Base-by-base conservation (phyloP, 2,113 vertebrate species). In the Pelecanoides urinatrix region DNA sequence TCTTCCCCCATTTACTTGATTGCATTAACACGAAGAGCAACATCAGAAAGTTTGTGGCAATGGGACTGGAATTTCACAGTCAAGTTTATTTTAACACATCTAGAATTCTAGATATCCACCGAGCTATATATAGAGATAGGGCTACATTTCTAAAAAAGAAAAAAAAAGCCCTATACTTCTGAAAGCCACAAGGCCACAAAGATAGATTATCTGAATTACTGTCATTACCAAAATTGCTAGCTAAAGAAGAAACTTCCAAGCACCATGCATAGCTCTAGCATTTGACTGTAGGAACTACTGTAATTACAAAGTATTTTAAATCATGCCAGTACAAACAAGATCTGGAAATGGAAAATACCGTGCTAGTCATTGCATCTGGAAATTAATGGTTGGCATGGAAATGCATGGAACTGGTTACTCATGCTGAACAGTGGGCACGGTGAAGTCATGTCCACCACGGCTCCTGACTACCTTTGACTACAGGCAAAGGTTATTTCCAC, bases 171-270 rank as follows among this genome's bases (percentile, higher is more conserved):
- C 92, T 96, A 67, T 98, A 94, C 77, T 98, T 98, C 95, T 87
- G 79, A 95, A 98, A 98, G 92, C 97, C 97, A 92, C 96, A 95
- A 96, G 90, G 96, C 96, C 97, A 97, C 45, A 73, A 97, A 96
- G 98, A 98, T 94, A 97, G 97, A 96, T 70, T 74, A 92, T 66
- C 44, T 90, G 95, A 98, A 98, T 97, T 97, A 98, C 97, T 98
- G 90, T 98, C 98, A 98, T 98, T 98, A 98, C 94, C 18, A 14
- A 98, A 98, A 98, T 98, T 98, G 97, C 97, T 88, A 94, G 95
- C 95, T 97, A 61, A 70, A 76, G 84, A 55, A 63, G 88, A 96
- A 96, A 96, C 91, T 89, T 84, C 96, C 96, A 83, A 92, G 93
- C 73, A 88, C 67, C 18, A 12, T 26, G 89, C 72, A 70, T 53